Evolutionary conservation across 1,140 invertebrate species (phyloP), one percentile per base, ranked within the genome.

Genomic region (Pomacea maculata): DNA sequence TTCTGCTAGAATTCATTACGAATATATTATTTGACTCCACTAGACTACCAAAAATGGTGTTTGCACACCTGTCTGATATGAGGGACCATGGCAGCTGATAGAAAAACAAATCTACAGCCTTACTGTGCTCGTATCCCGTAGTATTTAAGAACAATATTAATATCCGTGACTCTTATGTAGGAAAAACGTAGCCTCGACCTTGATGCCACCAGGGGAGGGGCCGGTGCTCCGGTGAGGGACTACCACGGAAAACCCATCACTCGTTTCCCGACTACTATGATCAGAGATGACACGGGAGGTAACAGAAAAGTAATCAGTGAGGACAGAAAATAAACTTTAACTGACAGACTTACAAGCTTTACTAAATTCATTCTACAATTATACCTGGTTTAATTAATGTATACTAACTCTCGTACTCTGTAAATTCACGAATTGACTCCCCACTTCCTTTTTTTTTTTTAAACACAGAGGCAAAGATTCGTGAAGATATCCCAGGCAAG

Each of bases 221-320:
- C 81, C 17, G 86, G 85, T 6, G 85, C 83, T 11, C 85, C 85
- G n/a, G 64, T 80, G 25, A 81, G 73, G 19, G 82, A 84, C 64
- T 63, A 76, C 25, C 75, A 75, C 19, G 86, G 86, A 29, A 81
- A 83, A 72, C 64, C 71, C 15, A 75, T 82, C 63, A 87, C 86
- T 17, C 65, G 84, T 11, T 80, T 80, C 52, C 84, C 84, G 17
- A 84, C 84, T 64, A 87, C 85, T 8, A 84, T 87, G 79, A 80
- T 79, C 7, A 55, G 81, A 61, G 80, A 85, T 65, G 78, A 83
- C 45, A 80, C 78, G 57, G 86, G 86, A 80, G 76, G 86, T 87
- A 75, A 77, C 79, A 72, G 64, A 15, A 57, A 11, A 34, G 64
- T 34, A 63, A 17, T 29, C 19, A 25, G 29, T 29, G 45, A 3